Percentiles rank a stretch among this genome's conserved stretches.
Evolutionary conservation across 64 coral and sea anemone species (phyloP).

Genomic region (Catalaphyllia jardinei): DNA sequence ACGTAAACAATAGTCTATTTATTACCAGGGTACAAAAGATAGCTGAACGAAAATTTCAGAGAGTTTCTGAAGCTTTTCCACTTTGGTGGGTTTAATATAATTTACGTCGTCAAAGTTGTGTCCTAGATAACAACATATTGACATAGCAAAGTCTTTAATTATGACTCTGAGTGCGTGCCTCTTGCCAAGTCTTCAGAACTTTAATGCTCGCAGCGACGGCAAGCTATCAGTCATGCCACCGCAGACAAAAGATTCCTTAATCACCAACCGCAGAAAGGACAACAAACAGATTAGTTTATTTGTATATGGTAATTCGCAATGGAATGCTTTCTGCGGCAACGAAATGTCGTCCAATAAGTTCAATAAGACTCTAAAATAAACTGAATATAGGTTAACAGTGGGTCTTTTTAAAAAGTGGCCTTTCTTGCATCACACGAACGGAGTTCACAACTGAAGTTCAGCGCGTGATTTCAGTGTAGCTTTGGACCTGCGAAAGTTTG

Average conservation of each 20-base stretch:
- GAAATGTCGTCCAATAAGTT: too few relatives aligned
- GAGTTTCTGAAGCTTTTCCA: background rate
- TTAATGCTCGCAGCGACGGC: background rate
- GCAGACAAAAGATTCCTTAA: slow-evolving; percentile 17
- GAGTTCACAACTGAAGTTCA: too few relatives aligned
- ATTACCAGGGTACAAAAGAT: background rate
- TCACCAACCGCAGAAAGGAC: slow-evolving; percentile 4
- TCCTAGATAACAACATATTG: background rate
- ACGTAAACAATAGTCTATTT: background rate
- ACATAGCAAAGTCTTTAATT: background rate
- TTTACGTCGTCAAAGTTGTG: background rate
- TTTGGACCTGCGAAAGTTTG: too few relatives aligned
- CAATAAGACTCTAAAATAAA: too few relatives aligned
- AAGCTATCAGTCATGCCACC: background rate
- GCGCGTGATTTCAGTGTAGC: too few relatives aligned
- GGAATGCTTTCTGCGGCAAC: background rate
- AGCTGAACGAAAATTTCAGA: background rate
- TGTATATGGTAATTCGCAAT: slow-evolving; percentile 10
- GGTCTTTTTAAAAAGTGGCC: too few relatives aligned
- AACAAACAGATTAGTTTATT: slow-evolving; percentile 37
- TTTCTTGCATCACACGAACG: too few relatives aligned
- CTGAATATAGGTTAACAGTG: too few relatives aligned
- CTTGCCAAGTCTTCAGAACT: background rate
- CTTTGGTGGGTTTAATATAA: background rate
- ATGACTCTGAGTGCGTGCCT: background rate